phyloP scores from a whole-genome alignment of 2,113 vertebrate species.

The Tupaia tana region DNA sequence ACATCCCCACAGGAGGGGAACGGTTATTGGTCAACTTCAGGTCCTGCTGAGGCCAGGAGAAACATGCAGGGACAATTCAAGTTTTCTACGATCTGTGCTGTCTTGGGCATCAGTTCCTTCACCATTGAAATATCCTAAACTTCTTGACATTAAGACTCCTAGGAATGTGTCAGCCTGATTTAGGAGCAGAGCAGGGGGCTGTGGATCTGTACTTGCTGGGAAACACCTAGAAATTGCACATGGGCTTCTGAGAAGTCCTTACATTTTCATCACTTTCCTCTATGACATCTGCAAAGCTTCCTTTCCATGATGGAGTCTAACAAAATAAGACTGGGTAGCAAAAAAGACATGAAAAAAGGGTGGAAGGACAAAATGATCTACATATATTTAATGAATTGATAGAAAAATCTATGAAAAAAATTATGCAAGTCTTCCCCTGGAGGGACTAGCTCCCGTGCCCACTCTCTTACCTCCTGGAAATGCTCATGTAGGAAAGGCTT shows the following conservation, averaged over 20 bases:
- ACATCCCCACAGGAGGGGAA: not conserved
- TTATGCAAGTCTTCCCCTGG: not conserved
- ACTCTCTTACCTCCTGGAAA: not conserved
- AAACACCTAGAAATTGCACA: not conserved
- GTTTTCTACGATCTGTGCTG: not conserved
- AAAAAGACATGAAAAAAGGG: not conserved
- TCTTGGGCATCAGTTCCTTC: not conserved
- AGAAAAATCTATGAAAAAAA: not conserved
- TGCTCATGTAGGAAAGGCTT: not conserved
- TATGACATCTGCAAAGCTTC: not conserved
- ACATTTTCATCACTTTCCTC: not conserved
- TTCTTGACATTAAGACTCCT: not conserved
- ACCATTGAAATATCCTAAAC: not conserved
- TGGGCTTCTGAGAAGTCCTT: not conserved
- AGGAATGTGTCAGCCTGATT: not conserved
- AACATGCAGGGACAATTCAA: not conserved
- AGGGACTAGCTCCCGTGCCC: not conserved
- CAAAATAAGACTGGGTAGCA: not conserved
- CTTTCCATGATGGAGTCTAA: not conserved
- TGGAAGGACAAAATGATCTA: not conserved
- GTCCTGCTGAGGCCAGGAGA: not conserved
- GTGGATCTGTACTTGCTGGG: not conserved
- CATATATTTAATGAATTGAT: not conserved
- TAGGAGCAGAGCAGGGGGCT: not conserved
- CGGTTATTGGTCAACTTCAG: not conserved